Percentiles rank a stretch among this genome's conserved stretches.
Evolutionary conservation across 2,888 invertebrate species (phyloP).

Genomic region (Ernsta delagoae): DNA sequence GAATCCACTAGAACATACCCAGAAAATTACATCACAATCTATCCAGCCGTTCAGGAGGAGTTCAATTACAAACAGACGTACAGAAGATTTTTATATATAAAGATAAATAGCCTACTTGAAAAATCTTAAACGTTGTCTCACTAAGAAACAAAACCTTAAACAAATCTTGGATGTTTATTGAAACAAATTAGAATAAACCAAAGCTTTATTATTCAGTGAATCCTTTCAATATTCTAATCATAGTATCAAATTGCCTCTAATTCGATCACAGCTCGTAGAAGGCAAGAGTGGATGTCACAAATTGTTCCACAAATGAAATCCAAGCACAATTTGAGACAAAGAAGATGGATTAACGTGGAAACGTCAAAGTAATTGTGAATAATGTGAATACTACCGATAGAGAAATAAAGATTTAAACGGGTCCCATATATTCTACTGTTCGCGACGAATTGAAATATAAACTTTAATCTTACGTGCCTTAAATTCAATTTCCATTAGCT

Average conservation of each 20-base stretch:
- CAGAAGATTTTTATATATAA: too few relatives aligned
- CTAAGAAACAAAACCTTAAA: too few relatives aligned
- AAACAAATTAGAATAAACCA: neutral
- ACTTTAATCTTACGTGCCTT: constrained; percentile 44
- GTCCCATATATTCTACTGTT: constrained; percentile 43
- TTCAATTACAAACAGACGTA: too few relatives aligned
- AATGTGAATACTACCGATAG: constrained; percentile 69
- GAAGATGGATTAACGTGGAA: constrained; percentile 79
- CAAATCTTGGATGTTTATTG: neutral
- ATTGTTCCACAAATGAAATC: constrained; percentile 75
- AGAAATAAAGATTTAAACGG: constrained; percentile 65
- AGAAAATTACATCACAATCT: too few relatives aligned
- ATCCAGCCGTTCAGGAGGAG: too few relatives aligned
- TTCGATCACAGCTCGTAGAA: constrained; percentile 53
- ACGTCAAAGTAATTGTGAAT: constrained; percentile 82
- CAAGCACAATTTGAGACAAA: constrained; percentile 64
- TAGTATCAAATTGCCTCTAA: constrained; percentile 42
- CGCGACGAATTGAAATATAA: constrained; percentile 48
- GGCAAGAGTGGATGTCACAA: constrained; percentile 60
- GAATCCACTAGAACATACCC: too few relatives aligned
- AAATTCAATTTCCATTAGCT: too few relatives aligned
- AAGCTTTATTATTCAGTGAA: neutral
- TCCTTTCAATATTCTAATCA: constrained; percentile 36
- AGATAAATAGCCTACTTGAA: too few relatives aligned
- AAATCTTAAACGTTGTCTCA: too few relatives aligned